phyloP scores from a whole-genome alignment of 1,140 invertebrate species.

The Platorchestia sp. region DNA sequence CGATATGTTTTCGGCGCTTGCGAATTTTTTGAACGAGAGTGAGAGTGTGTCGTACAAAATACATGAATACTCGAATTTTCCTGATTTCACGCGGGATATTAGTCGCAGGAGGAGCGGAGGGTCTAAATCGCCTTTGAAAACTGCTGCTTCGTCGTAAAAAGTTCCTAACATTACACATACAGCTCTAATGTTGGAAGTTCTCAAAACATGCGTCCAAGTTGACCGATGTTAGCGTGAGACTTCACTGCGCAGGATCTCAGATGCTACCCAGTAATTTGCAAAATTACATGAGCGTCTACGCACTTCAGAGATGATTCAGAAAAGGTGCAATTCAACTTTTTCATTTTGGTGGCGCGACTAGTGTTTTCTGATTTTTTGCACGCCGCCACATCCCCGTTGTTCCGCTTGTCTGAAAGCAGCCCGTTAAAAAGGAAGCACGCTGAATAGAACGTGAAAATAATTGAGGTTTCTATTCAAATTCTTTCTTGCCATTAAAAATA shows the following conservation, averaged over 20 bases:
- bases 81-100: too few species aligned
- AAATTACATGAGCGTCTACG: not conserved
- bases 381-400: not conserved
- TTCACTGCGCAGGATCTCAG: not conserved
- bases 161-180: not conserved
- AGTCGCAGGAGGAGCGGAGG: not conserved
- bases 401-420: not conserved
- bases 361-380: not conserved
- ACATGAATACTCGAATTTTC: too few species aligned
- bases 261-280: not conserved
- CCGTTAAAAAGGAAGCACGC: not conserved
- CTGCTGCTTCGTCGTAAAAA: not conserved
- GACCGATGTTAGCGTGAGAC: not conserved
- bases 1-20: too few species aligned
- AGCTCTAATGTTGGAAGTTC: not conserved
- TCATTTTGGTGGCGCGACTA: not conserved
- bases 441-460: not conserved
- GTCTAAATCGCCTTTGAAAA: not conserved
- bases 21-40: too few species aligned
- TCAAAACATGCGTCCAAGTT: not conserved
- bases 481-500: not conserved
- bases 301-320: not conserved
- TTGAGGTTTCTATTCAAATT: not conserved
- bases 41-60: too few species aligned
- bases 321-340: not conserved